Base-by-base conservation (phyloP, 2,888 invertebrate species). In the Ctenicera cuprea region DNA sequence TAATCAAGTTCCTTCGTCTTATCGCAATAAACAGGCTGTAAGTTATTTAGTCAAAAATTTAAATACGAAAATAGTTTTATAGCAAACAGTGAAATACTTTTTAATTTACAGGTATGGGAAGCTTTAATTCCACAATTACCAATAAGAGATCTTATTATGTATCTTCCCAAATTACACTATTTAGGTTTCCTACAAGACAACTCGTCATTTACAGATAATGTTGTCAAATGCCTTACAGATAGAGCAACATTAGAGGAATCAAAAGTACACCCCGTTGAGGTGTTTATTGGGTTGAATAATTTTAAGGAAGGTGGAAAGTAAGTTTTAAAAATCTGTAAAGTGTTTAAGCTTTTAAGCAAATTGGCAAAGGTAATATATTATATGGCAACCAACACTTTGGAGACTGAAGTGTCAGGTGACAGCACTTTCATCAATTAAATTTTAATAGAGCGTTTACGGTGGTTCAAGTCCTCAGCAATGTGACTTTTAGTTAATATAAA, bases 1-100 rank as follows among this genome's bases (percentile, higher is more conserved):
- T 43, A 91, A 92, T 79, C 93, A 94, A 84, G 89, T 94, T n/a
- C 93, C 94, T 66, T 90, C 92, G 5, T 89, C 89, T 80, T 86
- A 93, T 74, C 86, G 93, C 52, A 93, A 92, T 78, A 89, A 90
- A 52, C 89, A 89, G 82, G 89, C 90, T 82, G 92, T 93, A 86
- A 85, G 88, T 82, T 57, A 12, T 43, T 38, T 33, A 3, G 26
- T 5, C 26, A 26, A 26, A 2, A 3, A 20, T 52, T n/a, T n/a
- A n/a, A n/a, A n/a, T 5, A 26, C 26, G 2, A 3, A 2, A 33
- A 33, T 9, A 33, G 1, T n/a, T n/a, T n/a, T 8, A 8, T 5
- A 33, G 7, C 2, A 9, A 8, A n/a, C n/a, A n/a, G n/a, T n/a
- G n/a, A n/a, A n/a, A 41, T 41, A 14, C n/a, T 41, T 41, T 48